Percentiles rank a stretch among this genome's conserved stretches.
phyloP scores from a whole-genome alignment of 1,140 invertebrate species.

The Hermetia illucens region DNA sequence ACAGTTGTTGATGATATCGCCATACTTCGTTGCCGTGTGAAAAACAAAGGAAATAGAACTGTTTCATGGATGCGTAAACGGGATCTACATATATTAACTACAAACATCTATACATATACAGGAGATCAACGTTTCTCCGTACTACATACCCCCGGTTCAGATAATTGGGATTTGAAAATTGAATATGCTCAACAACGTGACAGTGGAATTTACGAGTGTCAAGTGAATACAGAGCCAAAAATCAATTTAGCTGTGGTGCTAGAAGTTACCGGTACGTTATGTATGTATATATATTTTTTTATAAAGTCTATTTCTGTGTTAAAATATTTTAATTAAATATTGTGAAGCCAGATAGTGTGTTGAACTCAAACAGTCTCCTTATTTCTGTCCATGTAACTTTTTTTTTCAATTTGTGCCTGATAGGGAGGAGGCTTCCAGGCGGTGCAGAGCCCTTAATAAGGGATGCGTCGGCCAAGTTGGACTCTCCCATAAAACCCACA shows the following conservation, averaged over 20 bases:
- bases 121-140: constrained; percentile 75
- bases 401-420: too few species aligned
- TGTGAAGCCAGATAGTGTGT: too few species aligned
- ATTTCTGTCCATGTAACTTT: too few species aligned
- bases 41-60: constrained; percentile 74
- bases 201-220: constrained; percentile 76
- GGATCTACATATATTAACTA: constrained; percentile 79
- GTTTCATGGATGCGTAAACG: constrained; percentile 87
- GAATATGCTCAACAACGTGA: constrained; percentile 74
- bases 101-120: constrained; percentile 73
- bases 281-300: neutral
- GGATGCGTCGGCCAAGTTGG: too few species aligned
- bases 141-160: constrained; percentile 66
- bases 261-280: constrained; percentile 63
- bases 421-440: too few species aligned
- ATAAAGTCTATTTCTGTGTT: neutral
- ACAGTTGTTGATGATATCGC: constrained; percentile 71
- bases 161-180: constrained; percentile 84
- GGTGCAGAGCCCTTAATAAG: too few species aligned
- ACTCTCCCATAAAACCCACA: too few species aligned
- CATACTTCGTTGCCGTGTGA: constrained; percentile 66
- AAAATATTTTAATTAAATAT: too few species aligned
- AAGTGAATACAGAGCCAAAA: constrained; percentile 73
- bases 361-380: too few species aligned
- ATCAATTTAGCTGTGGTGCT: constrained; percentile 65